phyloP scores from a whole-genome alignment of 2,113 vertebrate species.

The Coptodon rendalli region DNA sequence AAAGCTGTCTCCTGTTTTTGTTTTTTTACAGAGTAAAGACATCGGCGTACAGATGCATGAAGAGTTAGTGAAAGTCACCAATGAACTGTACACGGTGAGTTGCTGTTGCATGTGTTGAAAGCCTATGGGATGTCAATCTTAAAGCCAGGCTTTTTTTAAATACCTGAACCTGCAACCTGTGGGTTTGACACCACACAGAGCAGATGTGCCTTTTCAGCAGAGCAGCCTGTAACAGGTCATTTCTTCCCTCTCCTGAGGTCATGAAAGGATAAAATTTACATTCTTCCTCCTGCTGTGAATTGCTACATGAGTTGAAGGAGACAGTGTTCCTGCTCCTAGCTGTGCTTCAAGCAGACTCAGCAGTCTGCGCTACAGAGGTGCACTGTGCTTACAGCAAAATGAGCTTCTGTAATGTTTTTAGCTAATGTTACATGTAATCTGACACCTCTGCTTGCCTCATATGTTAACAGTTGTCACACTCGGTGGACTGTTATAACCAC shows the following conservation, averaged over 20 bases:
- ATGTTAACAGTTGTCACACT: background rate
- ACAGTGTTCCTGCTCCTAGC: constrained; percentile 24
- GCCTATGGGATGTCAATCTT: background rate
- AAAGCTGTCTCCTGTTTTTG: background rate
- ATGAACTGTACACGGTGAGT: constrained; percentile 96
- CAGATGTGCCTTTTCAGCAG: constrained; percentile 53
- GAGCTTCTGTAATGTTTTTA: background rate
- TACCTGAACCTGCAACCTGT: constrained; percentile 6
- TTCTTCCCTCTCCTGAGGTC: constrained; percentile 31
- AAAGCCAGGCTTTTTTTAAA: background rate
- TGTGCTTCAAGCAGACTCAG: constrained; percentile 28
- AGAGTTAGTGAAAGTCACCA: constrained; percentile 91
- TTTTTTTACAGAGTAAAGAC: constrained; percentile 88
- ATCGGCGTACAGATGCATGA: constrained; percentile 95
- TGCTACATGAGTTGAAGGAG: constrained; percentile 28
- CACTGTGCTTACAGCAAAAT: background rate
- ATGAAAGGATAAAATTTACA: constrained; percentile 32
- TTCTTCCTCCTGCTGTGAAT: constrained; percentile 22
- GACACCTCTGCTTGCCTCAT: background rate
- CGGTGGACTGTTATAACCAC: background rate
- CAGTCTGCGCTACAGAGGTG: constrained; percentile 26
- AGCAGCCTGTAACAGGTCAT: constrained; percentile 20
- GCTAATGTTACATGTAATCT: background rate
- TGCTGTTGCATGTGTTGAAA: background rate
- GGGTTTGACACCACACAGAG: constrained; percentile 14